Evolutionary conservation across 2,113 vertebrate genomes (phyloP), one percentile per base, ranked within the genome.

Genomic region (Chinchilla lanigera): DNA sequence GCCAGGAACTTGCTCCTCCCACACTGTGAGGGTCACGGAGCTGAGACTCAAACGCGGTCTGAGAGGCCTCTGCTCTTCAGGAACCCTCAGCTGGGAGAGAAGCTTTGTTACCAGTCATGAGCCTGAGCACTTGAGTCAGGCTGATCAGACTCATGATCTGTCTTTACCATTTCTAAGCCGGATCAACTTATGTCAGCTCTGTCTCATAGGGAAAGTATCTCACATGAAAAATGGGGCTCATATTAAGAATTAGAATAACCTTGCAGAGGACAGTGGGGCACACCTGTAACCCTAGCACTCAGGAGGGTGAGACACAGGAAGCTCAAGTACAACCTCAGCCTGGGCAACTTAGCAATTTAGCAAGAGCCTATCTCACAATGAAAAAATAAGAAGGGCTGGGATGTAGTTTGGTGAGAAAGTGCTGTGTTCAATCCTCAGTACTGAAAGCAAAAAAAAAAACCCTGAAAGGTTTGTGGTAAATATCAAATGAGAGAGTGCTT

Each of bases 11-110:
- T 10, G 0, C 63, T 38, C 4, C 4, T 9, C 35, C 33, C 52
- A 75, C 0, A 0, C 71, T 50, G 13, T 0, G 4, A 73, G 65
- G 13, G 3, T 73, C 60, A 0, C 0, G 3, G 69, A 6, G 24
- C 65, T 47, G 75, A 56, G 61, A 47, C 1, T 28, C 0, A 5
- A 14, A 26, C 24, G 5, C 0, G 4, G 19, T 10, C 10, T 28
- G 3, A 30, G 1, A 5, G 12, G 9, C 9, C 60, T 7, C 35
- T 61, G 52, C 11, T 3, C 63, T 26, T 56, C 50, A 50, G 75
- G 83, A 63, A 78, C 9, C 52, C n/a, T 1, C 0, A 4, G 11
- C 38, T 28, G 7, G 1, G 1, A 19, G 30, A 26, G 24, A 44
- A 35, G 85, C 47, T 65, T 35, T 8, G 63, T 0, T 14, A 2